Percentiles rank a stretch among this genome's conserved stretches.
Conservation (phyloP, 2,888 invertebrate species). For the Mesopsocus fuscifrons region DNA sequence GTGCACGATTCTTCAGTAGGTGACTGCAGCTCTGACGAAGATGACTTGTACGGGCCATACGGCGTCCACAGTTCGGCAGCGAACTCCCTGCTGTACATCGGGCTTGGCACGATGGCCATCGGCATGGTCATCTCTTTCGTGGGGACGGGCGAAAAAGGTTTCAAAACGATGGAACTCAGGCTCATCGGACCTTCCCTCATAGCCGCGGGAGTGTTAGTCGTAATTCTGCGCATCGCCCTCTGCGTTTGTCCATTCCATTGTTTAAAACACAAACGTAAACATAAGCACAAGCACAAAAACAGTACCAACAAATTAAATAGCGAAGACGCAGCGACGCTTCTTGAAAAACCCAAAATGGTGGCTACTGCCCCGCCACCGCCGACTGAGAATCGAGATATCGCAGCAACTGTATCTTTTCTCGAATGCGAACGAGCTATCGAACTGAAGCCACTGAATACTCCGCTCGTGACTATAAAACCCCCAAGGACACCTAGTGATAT, state of each 20-base stretch:
- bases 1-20: conserved; percentile 71
- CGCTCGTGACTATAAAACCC: neutral
- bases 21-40: conserved; percentile 40
- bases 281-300: conserved; percentile 13
- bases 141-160: conserved; percentile 75
- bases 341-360: conserved; percentile 24
- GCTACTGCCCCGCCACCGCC: conserved; percentile 25
- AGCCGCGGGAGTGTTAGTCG: conserved; percentile 61
- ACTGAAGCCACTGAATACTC: neutral
- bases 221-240: conserved; percentile 61
- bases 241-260: conserved; percentile 69
- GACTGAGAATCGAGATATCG: conserved; percentile 21
- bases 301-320: conserved; percentile 9
- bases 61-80: conserved; percentile 54
- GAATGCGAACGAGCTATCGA: conserved; percentile 1
- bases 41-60: conserved; percentile 28
- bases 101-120: conserved; percentile 61
- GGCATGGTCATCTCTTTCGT: conserved; percentile 79
- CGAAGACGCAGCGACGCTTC: conserved; percentile 21
- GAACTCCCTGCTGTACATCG: conserved; percentile 66
- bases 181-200: conserved; percentile 71
- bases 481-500: conserved; percentile 1
- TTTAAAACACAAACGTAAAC: conserved; percentile 28
- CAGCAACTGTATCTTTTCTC: conserved; percentile 5
- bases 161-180: conserved; percentile 67